Base-by-base conservation (phyloP, 2,797 vertebrate genomes). In the Botia almorhae region DNA sequence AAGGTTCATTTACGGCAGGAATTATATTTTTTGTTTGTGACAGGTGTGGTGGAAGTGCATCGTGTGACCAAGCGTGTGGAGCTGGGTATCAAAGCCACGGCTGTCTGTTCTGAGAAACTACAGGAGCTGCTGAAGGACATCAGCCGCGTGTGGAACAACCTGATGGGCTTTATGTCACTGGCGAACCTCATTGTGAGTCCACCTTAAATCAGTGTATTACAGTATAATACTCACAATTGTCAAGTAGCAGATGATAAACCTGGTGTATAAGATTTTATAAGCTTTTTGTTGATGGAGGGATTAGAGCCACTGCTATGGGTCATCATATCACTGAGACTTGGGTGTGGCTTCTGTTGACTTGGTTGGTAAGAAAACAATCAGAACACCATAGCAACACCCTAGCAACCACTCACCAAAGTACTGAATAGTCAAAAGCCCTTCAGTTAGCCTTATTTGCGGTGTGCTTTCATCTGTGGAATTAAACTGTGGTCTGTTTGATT, bases 31-130 rank as follows among this genome's bases (percentile, higher is more conserved):
- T n/a, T 78, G 8, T 70, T 19, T 74, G 10, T 78, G 26, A 74
- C 36, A 99, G 98, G 98, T 60, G 97, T 99, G 76, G 97, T 99
- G 73, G 98, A 99, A 85, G 97, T 99, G 74, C 99, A 99, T 84
- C 94, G 98, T 0, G 97, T 99, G 4, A 95, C 95, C 6, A 96
- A 95, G 78, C 96, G 98, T 0, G 97, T 99, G 79, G 98, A 99
- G 85, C 91, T 99, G 89, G 98, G 97, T 71, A 96, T 99, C 90
- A 99, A 99, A 90, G 97, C 98, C 0, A 98, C 97, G 0, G 98
- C 98, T 0, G 97, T 99, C 51, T 98, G 98, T 82, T 98, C 96
- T 0, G 96, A 98, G 91, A 98, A 97, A 83, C 97, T 99, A 36
- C 98, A 99, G 88, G 93, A 96, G 88, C 90, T 97, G 83, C 91